These are phyloP conservation scores for Labia minor DNA, from an alignment of 2,888 invertebrate species.

Conservation along the genomic window DNA sequence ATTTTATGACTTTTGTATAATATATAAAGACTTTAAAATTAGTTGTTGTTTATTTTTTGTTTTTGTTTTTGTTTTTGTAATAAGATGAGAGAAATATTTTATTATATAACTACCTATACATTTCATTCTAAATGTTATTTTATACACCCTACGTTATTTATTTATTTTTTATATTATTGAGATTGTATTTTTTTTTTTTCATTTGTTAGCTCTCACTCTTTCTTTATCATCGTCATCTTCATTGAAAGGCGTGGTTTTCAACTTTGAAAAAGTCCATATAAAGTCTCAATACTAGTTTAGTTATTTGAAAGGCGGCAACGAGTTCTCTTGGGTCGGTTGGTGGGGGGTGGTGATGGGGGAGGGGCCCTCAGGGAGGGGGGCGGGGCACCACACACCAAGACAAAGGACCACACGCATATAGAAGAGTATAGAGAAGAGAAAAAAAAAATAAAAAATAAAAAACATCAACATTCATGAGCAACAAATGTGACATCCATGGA, in stretches of 20 bases:
- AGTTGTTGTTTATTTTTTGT: too few relatives aligned
- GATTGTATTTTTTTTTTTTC: not conserved
- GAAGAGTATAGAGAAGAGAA: too few relatives aligned
- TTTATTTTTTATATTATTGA: not conserved
- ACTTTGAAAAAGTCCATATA: not conserved
- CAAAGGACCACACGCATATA: conserved; percentile 7
- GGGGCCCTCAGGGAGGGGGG: not conserved
- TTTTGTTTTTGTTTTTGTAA: too few relatives aligned
- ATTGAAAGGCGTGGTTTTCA: not conserved
- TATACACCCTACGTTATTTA: too few relatives aligned
- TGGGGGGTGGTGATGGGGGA: not conserved
- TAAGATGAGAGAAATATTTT: too few relatives aligned
- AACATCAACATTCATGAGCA: not conserved
- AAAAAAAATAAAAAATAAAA: not conserved
- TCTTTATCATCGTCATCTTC: not conserved
- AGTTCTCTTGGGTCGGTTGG: not conserved
- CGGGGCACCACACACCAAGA: conserved; percentile 7
- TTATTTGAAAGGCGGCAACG: conserved; percentile 8
- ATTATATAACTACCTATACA: too few relatives aligned
- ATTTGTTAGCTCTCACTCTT: not conserved
- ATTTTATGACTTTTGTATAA: too few relatives aligned
- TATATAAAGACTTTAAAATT: too few relatives aligned
- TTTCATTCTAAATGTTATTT: too few relatives aligned
- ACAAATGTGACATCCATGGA: not conserved
- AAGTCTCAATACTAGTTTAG: not conserved